Evolutionary conservation across 2,113 vertebrate species (phyloP).

Genomic region (Puma concolor): DNA sequence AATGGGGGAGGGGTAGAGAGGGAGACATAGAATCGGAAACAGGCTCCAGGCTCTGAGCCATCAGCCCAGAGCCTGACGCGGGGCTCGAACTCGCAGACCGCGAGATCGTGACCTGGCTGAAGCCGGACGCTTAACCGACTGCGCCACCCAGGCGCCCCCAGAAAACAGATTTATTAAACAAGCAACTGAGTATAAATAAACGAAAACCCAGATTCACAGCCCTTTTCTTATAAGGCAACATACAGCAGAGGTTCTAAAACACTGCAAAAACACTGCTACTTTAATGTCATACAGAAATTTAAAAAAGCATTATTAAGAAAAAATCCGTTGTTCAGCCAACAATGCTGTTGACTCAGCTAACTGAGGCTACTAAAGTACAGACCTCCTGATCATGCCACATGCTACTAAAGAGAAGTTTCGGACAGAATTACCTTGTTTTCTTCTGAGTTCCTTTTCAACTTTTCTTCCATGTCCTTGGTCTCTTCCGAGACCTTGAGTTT

Average conservation of each 20-base stretch:
- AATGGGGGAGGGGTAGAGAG: too few species aligned
- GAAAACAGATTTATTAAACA: not conserved
- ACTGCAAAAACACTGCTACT: not conserved
- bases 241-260: not conserved
- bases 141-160: too few species aligned
- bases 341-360: not conserved
- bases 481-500: conserved; percentile 78
- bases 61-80: too few species aligned
- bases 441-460: conserved; percentile 79
- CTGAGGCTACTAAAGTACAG: not conserved
- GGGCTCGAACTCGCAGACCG: too few species aligned
- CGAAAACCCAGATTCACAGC: not conserved
- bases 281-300: not conserved
- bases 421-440: conserved; percentile 86
- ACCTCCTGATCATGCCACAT: too few species aligned
- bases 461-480: conserved; percentile 78
- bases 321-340: not conserved
- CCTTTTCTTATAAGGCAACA: not conserved
- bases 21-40: too few species aligned
- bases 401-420: not conserved
- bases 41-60: too few species aligned
- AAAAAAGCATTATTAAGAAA: not conserved
- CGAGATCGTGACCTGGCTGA: too few species aligned
- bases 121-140: too few species aligned
- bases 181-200: not conserved